Conservation (phyloP, 2,113 vertebrate genomes). For the Parotia lawesii region DNA sequence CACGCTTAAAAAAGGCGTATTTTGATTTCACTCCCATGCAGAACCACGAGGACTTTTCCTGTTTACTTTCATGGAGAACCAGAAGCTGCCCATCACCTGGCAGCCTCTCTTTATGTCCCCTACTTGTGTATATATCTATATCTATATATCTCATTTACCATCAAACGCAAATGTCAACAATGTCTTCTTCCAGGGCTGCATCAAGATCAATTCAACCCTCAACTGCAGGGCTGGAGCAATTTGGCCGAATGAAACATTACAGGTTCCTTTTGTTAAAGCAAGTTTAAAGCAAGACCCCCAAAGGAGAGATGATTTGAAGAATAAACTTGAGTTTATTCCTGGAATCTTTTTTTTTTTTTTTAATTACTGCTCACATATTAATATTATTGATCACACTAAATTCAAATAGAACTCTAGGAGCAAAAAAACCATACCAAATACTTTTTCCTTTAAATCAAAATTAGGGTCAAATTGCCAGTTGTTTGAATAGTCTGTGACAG, state of each 20-base stretch:
- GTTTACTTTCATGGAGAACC: neutral
- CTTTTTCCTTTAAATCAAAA: neutral
- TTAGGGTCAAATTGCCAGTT: neutral
- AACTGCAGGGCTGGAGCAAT: neutral
- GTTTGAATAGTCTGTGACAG: neutral
- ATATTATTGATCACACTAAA: neutral
- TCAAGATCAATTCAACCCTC: constrained; percentile 32
- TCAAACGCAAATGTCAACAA: constrained; percentile 33
- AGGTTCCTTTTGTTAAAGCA: neutral
- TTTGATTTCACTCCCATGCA: neutral
- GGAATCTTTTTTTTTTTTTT: neutral
- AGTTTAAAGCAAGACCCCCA: neutral
- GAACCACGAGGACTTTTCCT: neutral
- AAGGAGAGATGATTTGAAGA: neutral
- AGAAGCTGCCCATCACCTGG: neutral
- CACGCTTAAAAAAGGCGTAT: neutral
- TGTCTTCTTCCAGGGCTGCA: neutral
- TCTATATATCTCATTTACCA: neutral
- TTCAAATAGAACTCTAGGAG: neutral
- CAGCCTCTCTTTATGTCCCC: neutral
- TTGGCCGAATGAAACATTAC: neutral
- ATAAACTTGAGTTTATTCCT: neutral
- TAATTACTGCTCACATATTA: neutral
- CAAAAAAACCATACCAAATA: neutral
- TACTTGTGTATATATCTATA: neutral